Conservation (phyloP, 2,797 vertebrate genomes). For the Cyclura pinguis region DNA sequence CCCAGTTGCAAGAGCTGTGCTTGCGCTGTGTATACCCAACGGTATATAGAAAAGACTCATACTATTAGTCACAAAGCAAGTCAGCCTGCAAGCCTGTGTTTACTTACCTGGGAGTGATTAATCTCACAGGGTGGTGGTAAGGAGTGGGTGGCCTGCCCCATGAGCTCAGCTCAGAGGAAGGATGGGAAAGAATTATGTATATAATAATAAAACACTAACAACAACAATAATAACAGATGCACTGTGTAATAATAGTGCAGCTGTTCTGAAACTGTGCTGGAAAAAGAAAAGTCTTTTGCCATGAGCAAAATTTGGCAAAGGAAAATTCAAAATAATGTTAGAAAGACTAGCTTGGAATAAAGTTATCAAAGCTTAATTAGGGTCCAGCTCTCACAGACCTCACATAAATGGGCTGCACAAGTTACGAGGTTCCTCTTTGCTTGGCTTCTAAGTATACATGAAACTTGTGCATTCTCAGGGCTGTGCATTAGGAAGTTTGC, state of each 20-base stretch:
- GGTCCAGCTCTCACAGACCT: neutral
- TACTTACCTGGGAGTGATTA: neutral
- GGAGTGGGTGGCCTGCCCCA: neutral
- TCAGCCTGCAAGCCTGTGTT: neutral
- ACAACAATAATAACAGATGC: neutral
- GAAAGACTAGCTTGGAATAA: neutral
- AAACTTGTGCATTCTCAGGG: accelerated
- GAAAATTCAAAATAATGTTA: neutral
- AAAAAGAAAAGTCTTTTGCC: neutral
- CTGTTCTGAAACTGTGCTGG: neutral
- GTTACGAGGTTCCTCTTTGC: conserved; percentile 30
- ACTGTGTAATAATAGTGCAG: neutral
- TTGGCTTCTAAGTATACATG: neutral
- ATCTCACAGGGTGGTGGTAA: neutral
- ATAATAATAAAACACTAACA: neutral
- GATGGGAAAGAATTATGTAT: neutral
- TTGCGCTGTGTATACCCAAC: neutral
- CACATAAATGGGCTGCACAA: neutral
- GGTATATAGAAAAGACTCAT: neutral
- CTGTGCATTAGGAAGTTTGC: neutral
- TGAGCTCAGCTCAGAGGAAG: neutral
- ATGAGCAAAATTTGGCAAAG: neutral
- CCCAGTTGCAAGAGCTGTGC: neutral
- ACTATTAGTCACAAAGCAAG: neutral
- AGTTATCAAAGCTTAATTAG: neutral